Conservation (phyloP, 37 sponge, comb jelly and placozoan species). For the Tethya wilhelma region DNA sequence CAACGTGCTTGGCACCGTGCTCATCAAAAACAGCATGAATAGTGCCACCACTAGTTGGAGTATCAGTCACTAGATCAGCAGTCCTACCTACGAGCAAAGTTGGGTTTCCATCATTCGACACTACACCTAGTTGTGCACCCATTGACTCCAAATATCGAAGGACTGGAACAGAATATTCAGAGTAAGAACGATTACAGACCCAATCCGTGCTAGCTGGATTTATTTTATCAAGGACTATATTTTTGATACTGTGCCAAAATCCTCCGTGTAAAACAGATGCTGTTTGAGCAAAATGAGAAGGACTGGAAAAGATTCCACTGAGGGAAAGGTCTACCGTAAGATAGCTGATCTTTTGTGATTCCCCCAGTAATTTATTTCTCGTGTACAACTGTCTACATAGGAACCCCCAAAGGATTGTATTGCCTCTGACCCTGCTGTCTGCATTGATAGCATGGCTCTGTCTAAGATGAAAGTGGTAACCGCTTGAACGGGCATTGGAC, state of each 20-base stretch:
- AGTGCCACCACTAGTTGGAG: too few species aligned
- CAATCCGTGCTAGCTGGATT: constrained; percentile 5
- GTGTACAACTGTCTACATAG: neutral
- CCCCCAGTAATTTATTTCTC: neutral
- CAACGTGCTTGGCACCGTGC: neutral
- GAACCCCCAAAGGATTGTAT: constrained; percentile 2
- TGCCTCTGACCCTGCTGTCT: neutral
- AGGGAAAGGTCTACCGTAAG: constrained; percentile 12
- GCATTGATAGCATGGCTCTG: neutral
- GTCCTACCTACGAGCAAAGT: constrained; percentile 5
- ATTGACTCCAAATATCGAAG: constrained; percentile 13
- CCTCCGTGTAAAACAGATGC: neutral
- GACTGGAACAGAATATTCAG: constrained; percentile 7
- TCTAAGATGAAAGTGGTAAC: neutral
- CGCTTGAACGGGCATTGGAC: constrained; percentile 25
- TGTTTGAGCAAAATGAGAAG: neutral
- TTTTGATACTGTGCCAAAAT: neutral
- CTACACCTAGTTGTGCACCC: neutral
- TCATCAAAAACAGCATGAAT: constrained; percentile 14
- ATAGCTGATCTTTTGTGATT: neutral
- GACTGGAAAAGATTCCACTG: neutral
- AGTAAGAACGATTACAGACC: neutral
- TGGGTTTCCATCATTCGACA: neutral
- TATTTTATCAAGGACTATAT: neutral
- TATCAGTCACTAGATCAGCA: neutral